These are phyloP conservation scores for Hemibagrus wyckioides DNA, from an alignment of 2,113 vertebrate genomes.

Conservation along the genomic window DNA sequence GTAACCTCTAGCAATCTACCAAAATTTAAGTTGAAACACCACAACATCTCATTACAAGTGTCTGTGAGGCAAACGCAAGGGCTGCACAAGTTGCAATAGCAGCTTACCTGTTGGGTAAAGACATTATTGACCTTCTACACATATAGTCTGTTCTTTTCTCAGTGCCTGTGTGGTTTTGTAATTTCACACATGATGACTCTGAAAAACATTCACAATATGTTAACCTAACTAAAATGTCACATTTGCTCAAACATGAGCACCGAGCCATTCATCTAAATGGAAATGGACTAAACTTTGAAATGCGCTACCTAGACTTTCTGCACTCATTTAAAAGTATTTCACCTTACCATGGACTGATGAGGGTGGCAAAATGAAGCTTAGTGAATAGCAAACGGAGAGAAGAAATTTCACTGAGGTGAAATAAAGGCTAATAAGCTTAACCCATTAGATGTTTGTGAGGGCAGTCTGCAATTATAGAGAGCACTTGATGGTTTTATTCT, in stretches of 20 bases:
- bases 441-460: constrained; percentile 36
- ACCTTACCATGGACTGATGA: constrained; percentile 29
- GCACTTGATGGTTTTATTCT: constrained; percentile 8
- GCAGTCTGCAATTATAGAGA: constrained; percentile 30
- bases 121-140: constrained; percentile 46
- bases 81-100: constrained; percentile 29
- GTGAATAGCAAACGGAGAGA: constrained; percentile 39
- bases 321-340: constrained; percentile 48
- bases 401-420: constrained; percentile 25
- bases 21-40: neutral
- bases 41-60: constrained; percentile 36
- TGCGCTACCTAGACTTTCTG: constrained; percentile 44
- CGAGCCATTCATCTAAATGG: constrained; percentile 55
- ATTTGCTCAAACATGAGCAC: constrained; percentile 55
- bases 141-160: constrained; percentile 28
- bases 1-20: neutral
- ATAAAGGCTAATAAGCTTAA: constrained; percentile 42
- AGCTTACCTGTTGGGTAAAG: constrained; percentile 52
- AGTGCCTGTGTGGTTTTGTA: constrained; percentile 53
- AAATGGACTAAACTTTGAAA: constrained; percentile 56
- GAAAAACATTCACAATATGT: constrained; percentile 57
- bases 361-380: constrained; percentile 34
- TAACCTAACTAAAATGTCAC: constrained; percentile 58
- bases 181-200: constrained; percentile 57
- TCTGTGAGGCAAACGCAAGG: constrained; percentile 26